Percentiles rank a stretch among this genome's conserved stretches.
Conservation (phyloP, 2,888 invertebrate genomes). For the Magallana nippona region DNA sequence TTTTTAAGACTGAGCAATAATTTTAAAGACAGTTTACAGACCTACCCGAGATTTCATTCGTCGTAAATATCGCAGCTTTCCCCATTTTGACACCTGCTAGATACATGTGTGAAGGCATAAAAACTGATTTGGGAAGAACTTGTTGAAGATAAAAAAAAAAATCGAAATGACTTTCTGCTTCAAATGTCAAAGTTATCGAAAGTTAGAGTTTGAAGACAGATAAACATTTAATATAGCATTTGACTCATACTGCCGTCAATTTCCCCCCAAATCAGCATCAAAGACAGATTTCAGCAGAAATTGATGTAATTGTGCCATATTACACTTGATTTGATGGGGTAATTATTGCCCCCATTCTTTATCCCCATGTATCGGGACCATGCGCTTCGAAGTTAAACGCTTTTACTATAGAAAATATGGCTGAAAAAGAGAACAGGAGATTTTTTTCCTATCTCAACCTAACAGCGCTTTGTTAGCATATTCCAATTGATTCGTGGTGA, state of each 20-base stretch:
- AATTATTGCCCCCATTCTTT: slow-evolving; percentile 36
- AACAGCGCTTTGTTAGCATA: neutral
- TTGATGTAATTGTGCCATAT: slow-evolving; percentile 48
- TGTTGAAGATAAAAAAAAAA: slow-evolving; percentile 28
- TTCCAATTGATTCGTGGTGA: neutral
- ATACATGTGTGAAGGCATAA: slow-evolving; percentile 2
- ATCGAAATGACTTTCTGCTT: slow-evolving; percentile 41
- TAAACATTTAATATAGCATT: slow-evolving; percentile 36
- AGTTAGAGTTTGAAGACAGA: slow-evolving; percentile 40
- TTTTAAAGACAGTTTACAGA: neutral
- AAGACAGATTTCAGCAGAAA: slow-evolving; percentile 44
- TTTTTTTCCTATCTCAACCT: neutral
- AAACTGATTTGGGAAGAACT: slow-evolving; percentile 8
- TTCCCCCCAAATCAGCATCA: slow-evolving; percentile 39
- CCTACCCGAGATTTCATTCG: neutral
- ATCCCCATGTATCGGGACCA: neutral
- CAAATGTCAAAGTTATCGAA: slow-evolving; percentile 49
- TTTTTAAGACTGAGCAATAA: neutral
- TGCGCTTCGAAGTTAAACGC: slow-evolving; percentile 29
- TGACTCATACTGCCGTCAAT: slow-evolving; percentile 38
- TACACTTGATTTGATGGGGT: slow-evolving; percentile 48
- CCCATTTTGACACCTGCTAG: neutral
- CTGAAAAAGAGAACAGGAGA: neutral
- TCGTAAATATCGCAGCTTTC: slow-evolving; percentile 3
- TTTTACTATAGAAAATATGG: neutral